These are phyloP conservation scores for Onthophagus taurus DNA, from an alignment of 1,140 invertebrate genomes.

Conservation along the genomic window DNA sequence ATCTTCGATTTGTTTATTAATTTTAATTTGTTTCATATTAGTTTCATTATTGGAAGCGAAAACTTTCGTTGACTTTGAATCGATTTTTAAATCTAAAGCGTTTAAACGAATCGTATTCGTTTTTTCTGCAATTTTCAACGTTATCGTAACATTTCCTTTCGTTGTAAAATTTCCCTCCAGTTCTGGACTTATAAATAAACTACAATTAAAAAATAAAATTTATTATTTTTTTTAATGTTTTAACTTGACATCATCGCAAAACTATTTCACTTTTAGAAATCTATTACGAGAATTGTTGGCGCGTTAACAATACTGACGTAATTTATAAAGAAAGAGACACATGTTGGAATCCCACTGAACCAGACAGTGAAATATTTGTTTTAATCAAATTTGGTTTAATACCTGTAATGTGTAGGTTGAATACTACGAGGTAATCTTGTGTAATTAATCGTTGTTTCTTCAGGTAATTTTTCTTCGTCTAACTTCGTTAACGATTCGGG, in stretches of 20 bases:
- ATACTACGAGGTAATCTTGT: conserved; percentile 27
- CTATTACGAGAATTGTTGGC: no score
- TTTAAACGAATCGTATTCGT: conserved; percentile 30
- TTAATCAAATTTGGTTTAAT: conserved; percentile 6
- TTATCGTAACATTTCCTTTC: conserved; percentile 25
- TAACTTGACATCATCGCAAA: no score
- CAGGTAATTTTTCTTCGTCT: neutral
- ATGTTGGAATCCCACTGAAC: no score
- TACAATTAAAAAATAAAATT: conserved; percentile 12
- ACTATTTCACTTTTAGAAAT: conserved; percentile 1
- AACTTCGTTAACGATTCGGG: conserved; percentile 14
- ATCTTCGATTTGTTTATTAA: conserved; percentile 19
- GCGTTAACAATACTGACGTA: no score
- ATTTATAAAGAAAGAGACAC: no score
- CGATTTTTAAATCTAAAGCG: conserved; percentile 28
- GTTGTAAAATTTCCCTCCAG: conserved; percentile 28
- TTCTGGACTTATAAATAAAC: conserved; percentile 30
- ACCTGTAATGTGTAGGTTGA: conserved; percentile 33
- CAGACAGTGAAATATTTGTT: no score
- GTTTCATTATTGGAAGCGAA: no score
- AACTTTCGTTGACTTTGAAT: conserved; percentile 53
- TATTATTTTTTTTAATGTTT: neutral
- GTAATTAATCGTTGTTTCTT: neutral
- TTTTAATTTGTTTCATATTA: no score
- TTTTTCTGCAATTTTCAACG: conserved; percentile 22